Percentiles rank a stretch among this genome's conserved stretches.
These are phyloP conservation scores for Nomada lathburiana DNA, from an alignment of 2,888 invertebrate species.

Conservation along the genomic window DNA sequence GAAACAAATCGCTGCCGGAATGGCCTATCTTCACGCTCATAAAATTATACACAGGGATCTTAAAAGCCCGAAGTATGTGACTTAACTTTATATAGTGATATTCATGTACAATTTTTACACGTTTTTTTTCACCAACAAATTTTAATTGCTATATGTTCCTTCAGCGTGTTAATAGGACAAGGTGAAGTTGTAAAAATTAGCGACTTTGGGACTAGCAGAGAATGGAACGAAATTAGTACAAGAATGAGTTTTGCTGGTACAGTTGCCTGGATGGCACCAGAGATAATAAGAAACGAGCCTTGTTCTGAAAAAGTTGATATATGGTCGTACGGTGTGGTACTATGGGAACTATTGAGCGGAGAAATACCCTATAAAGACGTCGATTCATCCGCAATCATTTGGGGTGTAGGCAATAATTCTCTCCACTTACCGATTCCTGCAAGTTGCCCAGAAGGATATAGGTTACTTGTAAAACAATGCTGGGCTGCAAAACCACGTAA, in stretches of 20 bases:
- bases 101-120: background rate
- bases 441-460: constrained; percentile 95
- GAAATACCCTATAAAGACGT: constrained; percentile 97
- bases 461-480: constrained; percentile 95
- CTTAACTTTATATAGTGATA: background rate
- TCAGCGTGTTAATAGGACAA: constrained; percentile 93
- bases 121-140: background rate
- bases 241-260: constrained; percentile 99
- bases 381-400: constrained; percentile 98
- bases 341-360: constrained; percentile 98
- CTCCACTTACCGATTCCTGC: constrained; percentile 96
- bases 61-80: constrained; percentile 98
- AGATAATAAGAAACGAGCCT: constrained; percentile 97
- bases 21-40: constrained; percentile 97
- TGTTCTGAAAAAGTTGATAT: constrained; percentile 99
- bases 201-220: constrained; percentile 98
- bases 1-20: constrained; percentile 97
- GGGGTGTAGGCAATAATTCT: constrained; percentile 98
- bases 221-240: constrained; percentile 97
- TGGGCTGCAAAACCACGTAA: constrained; percentile 96
- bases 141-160: constrained; percentile 1
- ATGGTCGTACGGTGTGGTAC: constrained; percentile 99
- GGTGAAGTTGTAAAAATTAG: constrained; percentile 96
- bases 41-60: constrained; percentile 99
- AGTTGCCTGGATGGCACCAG: constrained; percentile 99